A percentile compares a stretch with the other conserved stretches of the same genome.
Evolutionary conservation across 1,140 invertebrate species (phyloP).

Genomic region (Kradibia gibbosae): DNA sequence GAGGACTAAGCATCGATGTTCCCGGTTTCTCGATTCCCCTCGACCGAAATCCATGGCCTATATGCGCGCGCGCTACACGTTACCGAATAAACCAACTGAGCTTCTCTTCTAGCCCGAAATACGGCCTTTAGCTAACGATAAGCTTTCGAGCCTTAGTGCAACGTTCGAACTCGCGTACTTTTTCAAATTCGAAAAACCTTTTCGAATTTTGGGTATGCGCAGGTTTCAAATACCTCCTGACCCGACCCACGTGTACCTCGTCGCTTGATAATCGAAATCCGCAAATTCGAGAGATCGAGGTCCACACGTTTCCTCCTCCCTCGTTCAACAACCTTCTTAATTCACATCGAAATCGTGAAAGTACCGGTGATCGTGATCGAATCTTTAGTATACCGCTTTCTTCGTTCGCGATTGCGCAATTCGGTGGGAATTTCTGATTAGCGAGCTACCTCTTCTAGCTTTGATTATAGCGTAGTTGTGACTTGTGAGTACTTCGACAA

Average conservation of each 20-base stretch:
- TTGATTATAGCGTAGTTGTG: too few relatives aligned
- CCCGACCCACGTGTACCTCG: too few relatives aligned
- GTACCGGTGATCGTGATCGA: slow-evolving; percentile 30
- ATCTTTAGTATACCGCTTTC: neutral
- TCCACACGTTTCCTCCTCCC: too few relatives aligned
- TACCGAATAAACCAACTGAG: neutral
- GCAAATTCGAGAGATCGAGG: too few relatives aligned
- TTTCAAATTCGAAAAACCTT: neutral
- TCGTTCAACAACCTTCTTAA: neutral
- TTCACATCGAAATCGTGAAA: slow-evolving; percentile 39
- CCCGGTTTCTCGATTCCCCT: too few relatives aligned
- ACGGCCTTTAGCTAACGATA: neutral
- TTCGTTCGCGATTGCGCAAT: neutral
- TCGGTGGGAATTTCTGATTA: neutral
- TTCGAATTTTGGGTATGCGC: slow-evolving; percentile 4
- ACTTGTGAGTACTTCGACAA: too few relatives aligned
- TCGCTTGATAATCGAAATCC: too few relatives aligned
- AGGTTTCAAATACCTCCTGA: slow-evolving; percentile 19
- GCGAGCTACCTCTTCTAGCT: neutral
- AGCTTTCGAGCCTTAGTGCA: neutral
- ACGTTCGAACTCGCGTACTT: neutral
- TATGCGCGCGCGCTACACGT: neutral
- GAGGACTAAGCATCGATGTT: too few relatives aligned
- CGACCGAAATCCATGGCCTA: too few relatives aligned
- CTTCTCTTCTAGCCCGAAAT: neutral